phyloP scores from a whole-genome alignment of 2,797 vertebrate species.

The Trichosurus vulpecula region DNA sequence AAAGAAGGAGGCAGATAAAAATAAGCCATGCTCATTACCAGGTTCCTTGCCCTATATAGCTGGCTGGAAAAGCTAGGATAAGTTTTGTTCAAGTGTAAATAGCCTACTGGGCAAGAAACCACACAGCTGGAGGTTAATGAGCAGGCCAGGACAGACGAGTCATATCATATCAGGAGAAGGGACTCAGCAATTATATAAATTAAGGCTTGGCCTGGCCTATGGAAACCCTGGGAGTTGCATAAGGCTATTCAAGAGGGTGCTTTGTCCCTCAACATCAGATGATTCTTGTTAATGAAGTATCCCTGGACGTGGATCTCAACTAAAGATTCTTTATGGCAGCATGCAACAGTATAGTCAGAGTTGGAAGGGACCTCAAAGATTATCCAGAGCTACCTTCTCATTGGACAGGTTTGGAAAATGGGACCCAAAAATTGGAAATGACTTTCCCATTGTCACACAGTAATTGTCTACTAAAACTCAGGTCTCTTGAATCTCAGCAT shows the following conservation, averaged over 20 bases:
- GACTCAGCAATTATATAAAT: constrained; percentile 34
- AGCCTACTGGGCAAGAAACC: constrained; percentile 58
- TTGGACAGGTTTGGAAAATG: neutral
- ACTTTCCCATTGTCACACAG: neutral
- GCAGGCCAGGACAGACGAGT: constrained; percentile 9
- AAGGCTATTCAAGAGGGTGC: neutral
- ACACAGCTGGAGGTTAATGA: constrained; percentile 48
- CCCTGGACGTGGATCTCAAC: neutral
- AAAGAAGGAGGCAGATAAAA: constrained; percentile 52
- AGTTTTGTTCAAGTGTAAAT: constrained; percentile 29
- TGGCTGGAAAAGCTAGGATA: neutral
- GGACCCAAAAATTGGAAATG: neutral
- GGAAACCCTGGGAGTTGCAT: neutral
- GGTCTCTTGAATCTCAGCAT: neutral
- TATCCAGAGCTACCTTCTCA: neutral
- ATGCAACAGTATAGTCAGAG: neutral
- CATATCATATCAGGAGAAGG: constrained; percentile 36
- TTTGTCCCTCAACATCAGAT: neutral
- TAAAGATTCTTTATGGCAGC: neutral
- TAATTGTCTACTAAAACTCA: neutral
- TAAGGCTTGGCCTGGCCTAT: neutral
- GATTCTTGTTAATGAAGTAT: neutral
- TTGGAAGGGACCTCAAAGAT: neutral
- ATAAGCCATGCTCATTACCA: constrained; percentile 58
- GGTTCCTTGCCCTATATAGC: constrained; percentile 49